Evolutionary conservation across 2,113 vertebrate species (phyloP).

Genomic region (Saguinus imperator): DNA sequence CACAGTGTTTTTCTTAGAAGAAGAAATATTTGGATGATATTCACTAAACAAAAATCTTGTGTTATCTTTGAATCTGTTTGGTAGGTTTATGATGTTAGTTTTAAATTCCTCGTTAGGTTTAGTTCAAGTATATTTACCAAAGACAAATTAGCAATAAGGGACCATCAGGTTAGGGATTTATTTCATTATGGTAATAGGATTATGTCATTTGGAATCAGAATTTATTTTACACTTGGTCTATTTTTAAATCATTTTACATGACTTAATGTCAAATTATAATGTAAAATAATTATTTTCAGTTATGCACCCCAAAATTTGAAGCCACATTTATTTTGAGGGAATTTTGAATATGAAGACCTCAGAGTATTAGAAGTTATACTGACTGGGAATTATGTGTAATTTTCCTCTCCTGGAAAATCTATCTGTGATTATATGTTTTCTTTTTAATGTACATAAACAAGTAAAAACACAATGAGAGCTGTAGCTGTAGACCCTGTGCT

Average conservation of each 20-base stretch:
- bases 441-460: not conserved
- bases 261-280: not conserved
- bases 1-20: not conserved
- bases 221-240: not conserved
- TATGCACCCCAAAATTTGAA: not conserved
- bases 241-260: not conserved
- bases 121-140: not conserved
- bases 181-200: not conserved
- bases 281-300: slow-evolving; percentile 3
- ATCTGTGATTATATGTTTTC: not conserved
- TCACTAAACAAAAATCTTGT: slow-evolving; percentile 19
- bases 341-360: not conserved
- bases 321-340: not conserved
- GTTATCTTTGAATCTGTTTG: not conserved
- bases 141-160: slow-evolving; percentile 16
- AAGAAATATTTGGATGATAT: not conserved
- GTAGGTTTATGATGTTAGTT: not conserved
- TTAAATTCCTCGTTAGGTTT: not conserved
- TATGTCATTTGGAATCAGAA: not conserved
- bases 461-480: not conserved
- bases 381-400: not conserved
- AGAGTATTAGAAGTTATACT: not conserved
- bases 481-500: not conserved
- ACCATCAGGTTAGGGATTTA: not conserved
- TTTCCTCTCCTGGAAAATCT: not conserved